Conservation (phyloP, 2,888 invertebrate genomes). For the Brenthis daphne region DNA sequence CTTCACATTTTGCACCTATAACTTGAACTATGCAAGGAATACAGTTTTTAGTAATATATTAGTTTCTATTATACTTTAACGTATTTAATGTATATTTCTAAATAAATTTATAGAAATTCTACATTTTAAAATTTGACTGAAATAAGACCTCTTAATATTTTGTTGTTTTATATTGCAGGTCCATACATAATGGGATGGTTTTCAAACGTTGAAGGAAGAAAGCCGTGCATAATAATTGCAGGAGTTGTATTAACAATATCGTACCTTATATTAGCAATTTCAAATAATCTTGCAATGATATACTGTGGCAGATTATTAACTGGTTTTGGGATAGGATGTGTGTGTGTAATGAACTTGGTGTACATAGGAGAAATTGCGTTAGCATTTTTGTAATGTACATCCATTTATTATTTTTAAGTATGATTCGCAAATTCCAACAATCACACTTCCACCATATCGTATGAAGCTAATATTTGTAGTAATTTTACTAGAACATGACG, state of each 20-base stretch:
- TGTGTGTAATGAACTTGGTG: conserved; percentile 48
- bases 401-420: background rate
- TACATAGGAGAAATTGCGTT: conserved; percentile 58
- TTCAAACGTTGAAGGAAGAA: conserved; percentile 51
- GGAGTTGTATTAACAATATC: conserved; percentile 42
- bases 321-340: conserved; percentile 48
- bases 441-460: too few species aligned
- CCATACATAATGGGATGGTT: conserved; percentile 49
- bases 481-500: too few species aligned
- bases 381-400: conserved; percentile 40
- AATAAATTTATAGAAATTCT: too few species aligned
- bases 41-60: too few species aligned
- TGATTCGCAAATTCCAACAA: too few species aligned
- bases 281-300: conserved; percentile 47
- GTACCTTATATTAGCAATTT: conserved; percentile 45
- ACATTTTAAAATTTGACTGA: background rate
- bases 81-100: too few species aligned
- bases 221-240: conserved; percentile 49
- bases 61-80: too few species aligned
- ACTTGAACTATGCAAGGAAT: too few species aligned
- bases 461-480: too few species aligned
- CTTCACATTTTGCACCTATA: too few species aligned
- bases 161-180: conserved; percentile 45
- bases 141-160: background rate
- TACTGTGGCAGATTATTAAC: conserved; percentile 47